These are phyloP conservation scores for Bhutanitis thaidina DNA, from an alignment of 2,888 invertebrate genomes.

Conservation along the genomic window DNA sequence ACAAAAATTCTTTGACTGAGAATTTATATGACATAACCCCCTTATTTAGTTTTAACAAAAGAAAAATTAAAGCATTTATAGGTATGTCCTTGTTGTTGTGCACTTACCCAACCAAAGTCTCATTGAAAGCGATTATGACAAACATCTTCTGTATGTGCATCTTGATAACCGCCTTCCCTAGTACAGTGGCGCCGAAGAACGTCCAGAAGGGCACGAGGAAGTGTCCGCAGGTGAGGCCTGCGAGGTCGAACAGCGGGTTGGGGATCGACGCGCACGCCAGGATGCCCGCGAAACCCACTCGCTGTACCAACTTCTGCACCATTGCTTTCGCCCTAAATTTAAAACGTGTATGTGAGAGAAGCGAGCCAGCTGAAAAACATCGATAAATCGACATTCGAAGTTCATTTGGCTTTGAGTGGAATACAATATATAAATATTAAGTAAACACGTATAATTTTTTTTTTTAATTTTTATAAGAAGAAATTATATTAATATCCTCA, in stretches of 20 bases:
- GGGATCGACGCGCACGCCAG: conserved; percentile 98
- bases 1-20: too few species aligned
- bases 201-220: conserved; percentile 99
- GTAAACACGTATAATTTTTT: too few species aligned
- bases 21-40: too few species aligned
- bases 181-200: conserved; percentile 98
- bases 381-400: too few species aligned
- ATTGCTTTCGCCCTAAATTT: conserved; percentile 86
- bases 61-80: too few species aligned
- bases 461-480: too few species aligned
- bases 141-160: conserved; percentile 99
- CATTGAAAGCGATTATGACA: conserved; percentile 98
- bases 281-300: conserved; percentile 97
- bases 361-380: not conserved
- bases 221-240: conserved; percentile 99
- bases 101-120: conserved; percentile 90
- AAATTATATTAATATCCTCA: too few species aligned
- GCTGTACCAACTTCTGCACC: conserved; percentile 93
- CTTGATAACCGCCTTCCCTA: conserved; percentile 98
- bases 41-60: too few species aligned
- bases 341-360: not conserved
- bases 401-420: too few species aligned
- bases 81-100: too few species aligned
- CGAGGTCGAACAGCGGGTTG: conserved; percentile 99
- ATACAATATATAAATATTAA: too few species aligned